Conservation (phyloP, 2,113 vertebrate genomes). For the Rafetus swinhoei region DNA sequence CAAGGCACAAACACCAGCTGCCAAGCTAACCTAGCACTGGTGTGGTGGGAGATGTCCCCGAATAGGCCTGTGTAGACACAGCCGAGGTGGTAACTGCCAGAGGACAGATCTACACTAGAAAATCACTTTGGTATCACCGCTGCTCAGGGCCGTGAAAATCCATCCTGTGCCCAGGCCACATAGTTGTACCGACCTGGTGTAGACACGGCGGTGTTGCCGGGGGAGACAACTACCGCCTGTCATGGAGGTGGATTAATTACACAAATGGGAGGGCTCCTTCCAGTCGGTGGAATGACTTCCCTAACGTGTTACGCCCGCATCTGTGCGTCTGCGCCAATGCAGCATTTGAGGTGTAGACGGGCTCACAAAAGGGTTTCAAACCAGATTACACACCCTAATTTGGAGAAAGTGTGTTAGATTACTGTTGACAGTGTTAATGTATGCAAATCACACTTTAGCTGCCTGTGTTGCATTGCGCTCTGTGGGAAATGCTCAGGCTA, state of each 20-base stretch:
- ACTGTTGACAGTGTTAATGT: not conserved
- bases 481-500: not conserved
- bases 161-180: not conserved
- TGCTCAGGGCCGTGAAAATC: not conserved
- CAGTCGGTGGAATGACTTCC: not conserved
- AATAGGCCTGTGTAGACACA: not conserved
- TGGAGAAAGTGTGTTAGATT: not conserved
- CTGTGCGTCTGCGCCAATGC: no score
- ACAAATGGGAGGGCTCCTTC: not conserved
- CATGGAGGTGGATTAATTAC: not conserved
- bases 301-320: not conserved
- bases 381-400: not conserved
- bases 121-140: not conserved
- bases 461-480: accelerated
- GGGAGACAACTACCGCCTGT: not conserved
- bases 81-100: not conserved
- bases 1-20: not conserved
- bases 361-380: not conserved
- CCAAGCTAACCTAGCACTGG: not conserved
- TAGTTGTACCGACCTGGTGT: not conserved
- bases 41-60: not conserved
- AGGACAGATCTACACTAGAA: not conserved
- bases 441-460: not conserved
- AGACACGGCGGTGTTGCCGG: no score
- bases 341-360: not conserved